Base-by-base conservation (phyloP, 2,113 vertebrate species). In the Cinclus cinclus region DNA sequence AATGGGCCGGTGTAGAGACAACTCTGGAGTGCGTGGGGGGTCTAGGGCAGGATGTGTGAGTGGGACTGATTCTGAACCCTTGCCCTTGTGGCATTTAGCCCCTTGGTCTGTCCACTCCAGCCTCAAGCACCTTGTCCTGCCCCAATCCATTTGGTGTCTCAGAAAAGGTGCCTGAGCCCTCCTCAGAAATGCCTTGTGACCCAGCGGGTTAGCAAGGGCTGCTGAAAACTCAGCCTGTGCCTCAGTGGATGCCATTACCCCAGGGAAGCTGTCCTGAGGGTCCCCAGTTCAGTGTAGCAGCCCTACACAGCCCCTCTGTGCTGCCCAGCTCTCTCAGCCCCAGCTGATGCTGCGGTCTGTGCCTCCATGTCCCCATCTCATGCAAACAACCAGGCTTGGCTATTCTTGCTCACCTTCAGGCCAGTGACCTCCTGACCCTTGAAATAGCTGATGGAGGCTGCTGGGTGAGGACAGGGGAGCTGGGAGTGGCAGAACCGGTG, bases 91-190 rank as follows among this genome's bases (percentile, higher is more conserved):
- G 20, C 15, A 13, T 82, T 70, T 85, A 87, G 79, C 42, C 9
- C 44, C 30, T 64, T 0, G 0, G 10, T 68, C 44, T 91, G 37
- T 39, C 21, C 0, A 1, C 21, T 47, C 41, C 0, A 0, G 15
- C 21, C 63, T 91, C 35, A 42, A 59, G 50, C 35, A 75, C 25
- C 10, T 77, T 22, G 4, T 87, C 49, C 49, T 60, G 24, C n/a
- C 44, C n/a, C 59, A 71, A 2, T 9, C 41, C 35, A 35, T 58
- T 9, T 44, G 2, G 1, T 65, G 31, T 53, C 62, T 44, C 44
- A 55, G 47, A 47, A 65, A 50, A 75, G 39, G 24, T 46, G 22
- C 42, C 23, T 42, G 15, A 31, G 7, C 74, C 42, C 73, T 56
- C 28, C 46, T 23, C 44, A 60, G 39, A 52, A 31, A 39, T 55